These are phyloP conservation scores for Dicranocentrus wangi DNA, from an alignment of 2,888 invertebrate genomes.

Conservation along the genomic window DNA sequence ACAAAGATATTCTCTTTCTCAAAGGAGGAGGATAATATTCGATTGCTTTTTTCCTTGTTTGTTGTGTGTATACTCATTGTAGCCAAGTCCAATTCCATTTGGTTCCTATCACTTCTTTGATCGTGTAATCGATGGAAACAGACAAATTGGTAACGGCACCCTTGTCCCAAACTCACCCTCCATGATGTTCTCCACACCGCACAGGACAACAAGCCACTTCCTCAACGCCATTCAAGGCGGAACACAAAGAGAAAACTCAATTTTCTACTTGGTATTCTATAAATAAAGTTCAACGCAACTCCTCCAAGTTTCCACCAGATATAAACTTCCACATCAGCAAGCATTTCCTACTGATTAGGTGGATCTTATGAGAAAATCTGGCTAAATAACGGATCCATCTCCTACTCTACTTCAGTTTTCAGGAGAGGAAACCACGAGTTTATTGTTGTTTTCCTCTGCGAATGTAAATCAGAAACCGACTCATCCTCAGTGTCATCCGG, in stretches of 20 bases:
- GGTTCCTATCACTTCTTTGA: conserved; percentile 40
- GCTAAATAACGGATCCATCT: too few species aligned
- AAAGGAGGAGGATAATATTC: conserved; percentile 7
- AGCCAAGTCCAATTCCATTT: conserved; percentile 44
- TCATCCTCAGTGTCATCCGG: too few species aligned
- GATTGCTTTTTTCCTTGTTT: background rate
- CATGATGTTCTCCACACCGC: conserved; percentile 6
- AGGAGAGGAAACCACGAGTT: too few species aligned
- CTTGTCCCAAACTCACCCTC: background rate
- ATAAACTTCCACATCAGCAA: conserved; percentile 14
- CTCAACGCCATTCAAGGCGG: background rate
- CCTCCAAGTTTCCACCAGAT: too few species aligned
- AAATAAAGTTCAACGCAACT: conserved; percentile 4
- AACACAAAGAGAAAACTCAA: conserved; percentile 3
- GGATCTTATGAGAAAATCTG: background rate
- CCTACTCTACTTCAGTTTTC: conserved; percentile 1
- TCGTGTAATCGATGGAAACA: conserved; percentile 53
- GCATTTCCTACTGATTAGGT: conserved; percentile 12
- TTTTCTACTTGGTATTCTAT: background rate
- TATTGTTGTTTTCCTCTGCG: background rate
- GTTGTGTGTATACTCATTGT: background rate
- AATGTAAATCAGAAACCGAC: too few species aligned
- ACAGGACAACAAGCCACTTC: background rate
- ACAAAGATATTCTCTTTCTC: conserved; percentile 1
- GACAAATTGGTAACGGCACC: conserved; percentile 30